Evolutionary conservation across 2,888 invertebrate species (phyloP).

Genomic region (Drosophila rellima): DNA sequence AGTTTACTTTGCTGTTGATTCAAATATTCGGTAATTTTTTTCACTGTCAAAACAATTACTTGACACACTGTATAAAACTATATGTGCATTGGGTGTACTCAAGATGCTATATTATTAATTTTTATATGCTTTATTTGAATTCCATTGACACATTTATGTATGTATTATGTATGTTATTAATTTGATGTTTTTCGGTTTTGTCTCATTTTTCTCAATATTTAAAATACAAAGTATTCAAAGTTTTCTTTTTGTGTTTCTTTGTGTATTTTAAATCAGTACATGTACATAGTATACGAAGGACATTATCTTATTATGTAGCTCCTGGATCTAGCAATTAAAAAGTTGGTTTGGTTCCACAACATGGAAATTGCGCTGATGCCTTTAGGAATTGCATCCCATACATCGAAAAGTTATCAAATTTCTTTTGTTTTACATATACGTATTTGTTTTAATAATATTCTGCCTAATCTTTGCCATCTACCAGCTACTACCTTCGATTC

Average conservation of each 20-base stretch:
- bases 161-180: slow-evolving; percentile 60
- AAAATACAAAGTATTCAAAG: slow-evolving; percentile 79
- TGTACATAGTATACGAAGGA: slow-evolving; percentile 80
- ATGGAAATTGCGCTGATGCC: slow-evolving; percentile 29
- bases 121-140: slow-evolving; percentile 76
- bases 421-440: slow-evolving; percentile 11
- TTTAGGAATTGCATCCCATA: slow-evolving; percentile 45
- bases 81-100: slow-evolving; percentile 26
- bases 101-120: slow-evolving; percentile 13
- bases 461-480: slow-evolving; percentile 29
- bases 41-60: background rate
- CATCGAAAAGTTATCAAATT: slow-evolving; percentile 15
- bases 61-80: slow-evolving; percentile 5
- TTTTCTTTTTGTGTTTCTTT: slow-evolving; percentile 48
- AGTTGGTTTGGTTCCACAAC: slow-evolving; percentile 28
- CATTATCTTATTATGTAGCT: slow-evolving; percentile 73
- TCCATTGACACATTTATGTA: slow-evolving; percentile 82
- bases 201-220: slow-evolving; percentile 52
- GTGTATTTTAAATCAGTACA: slow-evolving; percentile 70
- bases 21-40: background rate
- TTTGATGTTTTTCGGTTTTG: slow-evolving; percentile 38
- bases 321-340: slow-evolving; percentile 68
- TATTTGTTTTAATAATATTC: slow-evolving; percentile 13
- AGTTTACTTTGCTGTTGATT: too few relatives aligned
- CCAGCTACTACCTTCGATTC: slow-evolving; percentile 25